These are phyloP conservation scores for Cotesia vestalis DNA, from an alignment of 1,140 invertebrate species.

Conservation along the genomic window DNA sequence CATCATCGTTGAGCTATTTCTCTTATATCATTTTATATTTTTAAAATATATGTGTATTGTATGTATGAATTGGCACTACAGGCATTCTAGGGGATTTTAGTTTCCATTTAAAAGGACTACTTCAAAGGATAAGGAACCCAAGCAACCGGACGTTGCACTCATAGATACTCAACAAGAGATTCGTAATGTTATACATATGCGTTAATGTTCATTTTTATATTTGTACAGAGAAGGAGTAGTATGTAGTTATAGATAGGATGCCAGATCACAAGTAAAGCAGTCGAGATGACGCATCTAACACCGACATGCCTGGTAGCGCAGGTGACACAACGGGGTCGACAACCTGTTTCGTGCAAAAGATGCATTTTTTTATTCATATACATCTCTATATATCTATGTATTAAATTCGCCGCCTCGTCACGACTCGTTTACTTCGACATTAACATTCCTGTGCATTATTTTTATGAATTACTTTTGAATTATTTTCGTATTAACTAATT, in stretches of 20 bases:
- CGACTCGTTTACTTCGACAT: conserved; percentile 23
- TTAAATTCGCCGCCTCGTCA: conserved; percentile 3
- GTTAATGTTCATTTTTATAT: neutral
- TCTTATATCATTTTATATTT: neutral
- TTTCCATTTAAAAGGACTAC: conserved; percentile 11
- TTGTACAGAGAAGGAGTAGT: neutral
- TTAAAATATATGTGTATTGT: neutral
- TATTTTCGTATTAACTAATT: no score
- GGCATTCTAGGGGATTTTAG: neutral
- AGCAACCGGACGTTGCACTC: conserved; percentile 30
- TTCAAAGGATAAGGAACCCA: conserved; percentile 28
- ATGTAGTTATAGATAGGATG: conserved; percentile 22
- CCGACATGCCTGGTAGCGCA: conserved; percentile 28
- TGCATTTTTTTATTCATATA: conserved; percentile 16
- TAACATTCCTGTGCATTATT: conserved; percentile 12
- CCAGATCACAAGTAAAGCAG: conserved; percentile 16
- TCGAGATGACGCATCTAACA: conserved; percentile 29
- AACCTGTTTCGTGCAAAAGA: conserved; percentile 32
- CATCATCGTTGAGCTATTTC: conserved; percentile 14
- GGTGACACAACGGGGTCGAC: conserved; percentile 30
- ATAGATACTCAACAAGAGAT: no score
- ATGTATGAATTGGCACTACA: neutral
- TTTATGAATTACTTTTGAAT: no score
- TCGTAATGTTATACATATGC: no score
- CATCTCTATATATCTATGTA: neutral